Evolutionary conservation across 2,113 vertebrate species (phyloP).

Genomic region (Tragelaphus scriptus): DNA sequence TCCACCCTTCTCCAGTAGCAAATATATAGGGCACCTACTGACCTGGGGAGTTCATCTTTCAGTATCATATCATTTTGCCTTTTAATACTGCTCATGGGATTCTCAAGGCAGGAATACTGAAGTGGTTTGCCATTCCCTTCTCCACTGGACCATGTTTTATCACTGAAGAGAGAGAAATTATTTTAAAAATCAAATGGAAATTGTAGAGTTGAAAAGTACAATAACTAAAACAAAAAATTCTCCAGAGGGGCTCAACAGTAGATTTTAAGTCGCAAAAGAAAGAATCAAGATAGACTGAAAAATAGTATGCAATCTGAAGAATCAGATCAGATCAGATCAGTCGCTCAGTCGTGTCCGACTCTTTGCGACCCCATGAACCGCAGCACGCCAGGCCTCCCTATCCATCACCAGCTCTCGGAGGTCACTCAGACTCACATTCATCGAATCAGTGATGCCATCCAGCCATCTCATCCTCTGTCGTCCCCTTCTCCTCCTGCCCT

Average conservation of each 20-base stretch:
- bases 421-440: too few relatives aligned
- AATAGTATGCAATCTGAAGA: neutral
- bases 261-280: neutral
- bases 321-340: neutral
- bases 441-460: too few relatives aligned
- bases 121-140: neutral
- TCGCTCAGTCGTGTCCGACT: too few relatives aligned
- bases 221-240: neutral
- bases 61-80: neutral
- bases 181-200: neutral
- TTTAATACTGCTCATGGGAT: neutral
- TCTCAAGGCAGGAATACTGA: neutral
- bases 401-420: too few relatives aligned
- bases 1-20: neutral
- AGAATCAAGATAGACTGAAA: neutral
- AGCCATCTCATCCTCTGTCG: too few relatives aligned
- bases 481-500: too few relatives aligned
- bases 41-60: neutral
- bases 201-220: neutral
- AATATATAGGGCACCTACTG: neutral
- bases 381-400: too few relatives aligned
- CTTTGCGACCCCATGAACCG: too few relatives aligned
- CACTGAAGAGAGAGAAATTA: neutral
- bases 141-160: neutral
- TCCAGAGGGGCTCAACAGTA: neutral